These are phyloP conservation scores for Corvus moneduloides DNA, from an alignment of 2,113 vertebrate genomes.

Conservation along the genomic window DNA sequence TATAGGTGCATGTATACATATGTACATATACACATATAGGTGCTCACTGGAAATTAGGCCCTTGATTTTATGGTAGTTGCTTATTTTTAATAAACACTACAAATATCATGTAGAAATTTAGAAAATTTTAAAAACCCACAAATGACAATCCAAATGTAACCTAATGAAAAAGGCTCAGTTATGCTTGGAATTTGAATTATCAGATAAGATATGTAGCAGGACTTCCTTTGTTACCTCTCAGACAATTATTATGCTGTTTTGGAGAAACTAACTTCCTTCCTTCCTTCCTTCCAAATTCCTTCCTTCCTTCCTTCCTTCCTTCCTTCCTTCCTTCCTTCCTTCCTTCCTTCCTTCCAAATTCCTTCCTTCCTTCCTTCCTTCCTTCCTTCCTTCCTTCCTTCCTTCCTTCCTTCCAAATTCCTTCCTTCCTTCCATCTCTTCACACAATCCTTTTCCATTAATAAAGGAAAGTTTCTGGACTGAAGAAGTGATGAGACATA, in stretches of 20 bases:
- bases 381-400: no score
- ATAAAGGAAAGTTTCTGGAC: background rate
- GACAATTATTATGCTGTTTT: background rate
- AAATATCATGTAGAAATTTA: background rate
- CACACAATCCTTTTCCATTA: background rate
- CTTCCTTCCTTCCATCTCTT: background rate
- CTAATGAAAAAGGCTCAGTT: background rate
- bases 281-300: background rate
- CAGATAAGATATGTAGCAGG: background rate
- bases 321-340: no score
- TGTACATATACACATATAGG: background rate
- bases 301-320: no score
- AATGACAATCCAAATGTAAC: background rate
- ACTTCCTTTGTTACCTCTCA: background rate
- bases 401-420: background rate
- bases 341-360: background rate
- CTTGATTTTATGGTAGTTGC: background rate
- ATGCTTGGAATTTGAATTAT: background rate
- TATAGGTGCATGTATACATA: background rate
- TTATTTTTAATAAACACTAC: background rate
- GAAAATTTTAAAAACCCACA: accelerated
- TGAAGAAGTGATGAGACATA: background rate
- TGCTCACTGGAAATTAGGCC: background rate
- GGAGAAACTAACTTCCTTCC: background rate
- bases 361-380: background rate